Evolutionary conservation across 2,797 vertebrate genomes (phyloP).

Genomic region (Syngnathus acus): DNA sequence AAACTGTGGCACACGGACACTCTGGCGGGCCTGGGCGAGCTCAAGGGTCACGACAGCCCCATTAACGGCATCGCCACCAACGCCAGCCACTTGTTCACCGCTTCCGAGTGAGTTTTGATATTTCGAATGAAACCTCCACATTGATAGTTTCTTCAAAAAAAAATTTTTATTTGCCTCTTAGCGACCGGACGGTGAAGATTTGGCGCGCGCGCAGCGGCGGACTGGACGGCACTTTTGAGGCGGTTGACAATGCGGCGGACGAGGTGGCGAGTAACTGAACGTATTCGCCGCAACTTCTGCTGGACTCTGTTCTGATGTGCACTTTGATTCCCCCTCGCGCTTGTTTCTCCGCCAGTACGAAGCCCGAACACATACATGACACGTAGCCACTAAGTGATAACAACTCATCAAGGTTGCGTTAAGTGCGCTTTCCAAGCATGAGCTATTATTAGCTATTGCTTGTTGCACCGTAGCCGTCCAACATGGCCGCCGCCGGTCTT

Average conservation of each 20-base stretch:
- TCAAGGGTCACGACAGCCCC: slow-evolving; percentile 91
- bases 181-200: slow-evolving; percentile 93
- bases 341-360: slow-evolving; percentile 11
- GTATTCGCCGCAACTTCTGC: slow-evolving; percentile 7
- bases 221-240: slow-evolving; percentile 67
- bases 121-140: background rate
- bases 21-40: slow-evolving; percentile 77
- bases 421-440: background rate
- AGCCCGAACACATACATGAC: background rate
- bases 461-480: background rate
- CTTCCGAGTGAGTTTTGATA: slow-evolving; percentile 83
- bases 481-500: background rate
- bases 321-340: slow-evolving; percentile 49
- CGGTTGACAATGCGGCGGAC: slow-evolving; percentile 44
- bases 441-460: background rate
- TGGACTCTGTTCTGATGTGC: slow-evolving; percentile 41
- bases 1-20: slow-evolving; percentile 92
- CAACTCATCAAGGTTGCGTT: background rate
- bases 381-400: background rate
- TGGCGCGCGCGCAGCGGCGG: slow-evolving; percentile 82
- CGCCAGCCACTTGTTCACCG: slow-evolving; percentile 87
- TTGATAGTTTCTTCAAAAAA: background rate
- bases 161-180: slow-evolving; percentile 43
- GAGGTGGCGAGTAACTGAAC: slow-evolving; percentile 64
- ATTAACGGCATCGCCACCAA: slow-evolving; percentile 93